Evolutionary conservation across 1,140 invertebrate species (phyloP).

Genomic region (Pollicipes pollicipes): DNA sequence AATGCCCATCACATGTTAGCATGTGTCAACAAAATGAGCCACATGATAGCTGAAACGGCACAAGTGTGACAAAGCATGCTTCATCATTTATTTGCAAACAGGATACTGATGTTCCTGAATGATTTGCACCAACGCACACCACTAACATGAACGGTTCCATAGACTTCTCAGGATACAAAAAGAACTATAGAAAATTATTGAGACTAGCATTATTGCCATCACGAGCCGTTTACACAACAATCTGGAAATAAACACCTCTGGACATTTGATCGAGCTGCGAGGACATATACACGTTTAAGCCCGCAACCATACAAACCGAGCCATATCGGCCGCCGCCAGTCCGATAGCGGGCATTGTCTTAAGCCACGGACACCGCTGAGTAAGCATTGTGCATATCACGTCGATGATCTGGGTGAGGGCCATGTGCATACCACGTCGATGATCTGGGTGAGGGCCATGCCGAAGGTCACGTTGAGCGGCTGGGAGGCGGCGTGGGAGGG

Average conservation of each 20-base stretch:
- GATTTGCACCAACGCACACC: no score
- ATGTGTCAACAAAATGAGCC: conserved; percentile 10
- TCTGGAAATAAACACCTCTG: background rate
- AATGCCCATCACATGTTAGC: no score
- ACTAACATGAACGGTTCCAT: no score
- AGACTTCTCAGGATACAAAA: no score
- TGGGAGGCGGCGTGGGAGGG: conserved; percentile 26
- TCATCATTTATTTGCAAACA: conserved; percentile 6
- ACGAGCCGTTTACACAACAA: background rate
- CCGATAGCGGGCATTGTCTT: no score
- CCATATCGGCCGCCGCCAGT: background rate
- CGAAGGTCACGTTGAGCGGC: conserved; percentile 31
- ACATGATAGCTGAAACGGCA: background rate
- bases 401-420: conserved; percentile 32
- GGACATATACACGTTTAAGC: no score
- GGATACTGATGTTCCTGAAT: background rate
- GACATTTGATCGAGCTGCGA: background rate
- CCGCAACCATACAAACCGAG: background rate
- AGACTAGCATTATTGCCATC: no score
- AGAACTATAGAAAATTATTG: no score
- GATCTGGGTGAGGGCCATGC: conserved; percentile 31
- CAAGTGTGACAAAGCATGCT: background rate
- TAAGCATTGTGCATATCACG: conserved; percentile 26
- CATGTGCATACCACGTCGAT: conserved; percentile 30
- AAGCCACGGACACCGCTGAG: no score